phyloP scores from a whole-genome alignment of 2,113 vertebrate genomes.

The Nestor notabilis region DNA sequence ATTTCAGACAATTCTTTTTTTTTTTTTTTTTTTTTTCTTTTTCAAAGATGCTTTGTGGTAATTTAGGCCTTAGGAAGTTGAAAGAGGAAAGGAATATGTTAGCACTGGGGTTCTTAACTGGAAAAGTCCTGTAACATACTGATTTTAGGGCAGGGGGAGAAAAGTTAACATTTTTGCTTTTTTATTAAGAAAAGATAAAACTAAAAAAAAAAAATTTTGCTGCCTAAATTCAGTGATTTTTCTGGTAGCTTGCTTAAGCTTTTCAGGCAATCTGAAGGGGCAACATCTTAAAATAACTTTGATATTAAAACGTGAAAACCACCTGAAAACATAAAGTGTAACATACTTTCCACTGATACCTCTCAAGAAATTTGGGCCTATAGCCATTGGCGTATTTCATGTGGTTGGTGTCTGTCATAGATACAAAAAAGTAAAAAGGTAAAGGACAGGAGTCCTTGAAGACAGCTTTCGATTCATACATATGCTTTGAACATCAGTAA shows the following conservation, averaged over 20 bases:
- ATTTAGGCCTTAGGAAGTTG: background rate
- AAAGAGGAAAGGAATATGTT: background rate
- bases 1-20: background rate
- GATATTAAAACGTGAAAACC: background rate
- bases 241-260: background rate
- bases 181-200: background rate
- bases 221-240: background rate
- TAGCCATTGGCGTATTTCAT: background rate
- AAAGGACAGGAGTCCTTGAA: background rate
- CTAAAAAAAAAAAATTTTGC: background rate
- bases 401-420: background rate
- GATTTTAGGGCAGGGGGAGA: background rate
- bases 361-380: background rate
- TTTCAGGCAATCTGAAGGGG: background rate
- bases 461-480: background rate
- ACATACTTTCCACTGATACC: background rate
- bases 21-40: background rate
- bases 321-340: background rate
- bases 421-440: background rate
- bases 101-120: background rate
- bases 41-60: background rate
- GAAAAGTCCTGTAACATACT: background rate
- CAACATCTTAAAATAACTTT: background rate
- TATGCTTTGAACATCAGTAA: background rate
- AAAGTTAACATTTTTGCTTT: fast-evolving